Evolutionary conservation across 2,113 vertebrate species (phyloP).

Genomic region (Corythoichthys intestinalis): DNA sequence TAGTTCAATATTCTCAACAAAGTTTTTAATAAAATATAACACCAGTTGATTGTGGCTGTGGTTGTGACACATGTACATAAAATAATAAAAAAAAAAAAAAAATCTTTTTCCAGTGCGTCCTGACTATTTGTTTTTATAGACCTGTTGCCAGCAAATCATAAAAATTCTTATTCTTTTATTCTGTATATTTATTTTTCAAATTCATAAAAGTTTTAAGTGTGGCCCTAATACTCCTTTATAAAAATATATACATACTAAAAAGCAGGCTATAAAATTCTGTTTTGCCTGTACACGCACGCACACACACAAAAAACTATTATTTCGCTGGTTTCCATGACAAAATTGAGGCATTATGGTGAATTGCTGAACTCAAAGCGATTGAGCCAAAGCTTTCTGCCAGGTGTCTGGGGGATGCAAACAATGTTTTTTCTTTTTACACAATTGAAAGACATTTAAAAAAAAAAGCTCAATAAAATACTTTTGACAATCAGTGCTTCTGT

Average conservation of each 20-base stretch:
- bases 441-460: constrained; percentile 48
- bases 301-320: constrained; percentile 21
- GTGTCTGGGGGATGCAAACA: neutral
- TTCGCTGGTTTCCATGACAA: constrained; percentile 56
- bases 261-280: constrained; percentile 10
- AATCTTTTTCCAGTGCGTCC: no score
- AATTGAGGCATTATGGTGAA: constrained; percentile 66
- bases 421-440: constrained; percentile 34
- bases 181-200: neutral
- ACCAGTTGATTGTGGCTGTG: no score
- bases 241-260: constrained; percentile 21
- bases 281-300: neutral
- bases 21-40: no score
- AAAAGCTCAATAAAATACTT: constrained; percentile 67
- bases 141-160: no score
- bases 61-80: no score
- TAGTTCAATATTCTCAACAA: no score
- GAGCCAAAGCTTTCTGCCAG: constrained; percentile 17
- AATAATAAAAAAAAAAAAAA: no score
- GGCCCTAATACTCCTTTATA: constrained; percentile 4
- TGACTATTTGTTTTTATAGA: no score
- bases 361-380: constrained; percentile 36
- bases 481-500: constrained; percentile 73
- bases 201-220: neutral
- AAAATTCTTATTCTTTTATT: no score